These are phyloP conservation scores for Ciconia nigra DNA, from an alignment of 2,797 vertebrate genomes.

Conservation along the genomic window DNA sequence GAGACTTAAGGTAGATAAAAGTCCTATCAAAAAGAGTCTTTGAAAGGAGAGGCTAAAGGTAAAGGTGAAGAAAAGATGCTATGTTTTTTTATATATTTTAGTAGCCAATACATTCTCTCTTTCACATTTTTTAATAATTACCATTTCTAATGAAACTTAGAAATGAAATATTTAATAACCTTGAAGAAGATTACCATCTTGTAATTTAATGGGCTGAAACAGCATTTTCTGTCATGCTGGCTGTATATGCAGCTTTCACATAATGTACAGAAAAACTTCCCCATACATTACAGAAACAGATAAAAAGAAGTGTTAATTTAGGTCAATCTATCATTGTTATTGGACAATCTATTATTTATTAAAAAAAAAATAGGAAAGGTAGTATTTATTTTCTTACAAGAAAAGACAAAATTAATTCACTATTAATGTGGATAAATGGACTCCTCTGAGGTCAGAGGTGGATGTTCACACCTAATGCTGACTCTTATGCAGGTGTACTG, in stretches of 20 bases:
- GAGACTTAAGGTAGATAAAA: neutral
- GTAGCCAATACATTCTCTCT: neutral
- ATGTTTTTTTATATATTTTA: neutral
- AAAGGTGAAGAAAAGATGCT: neutral
- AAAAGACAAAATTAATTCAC: neutral
- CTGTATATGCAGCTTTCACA: neutral
- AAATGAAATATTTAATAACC: neutral
- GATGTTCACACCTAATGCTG: neutral
- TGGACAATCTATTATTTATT: neutral
- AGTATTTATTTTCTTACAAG: neutral
- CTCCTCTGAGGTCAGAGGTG: neutral
- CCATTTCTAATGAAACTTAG: neutral
- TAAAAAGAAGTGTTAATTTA: neutral
- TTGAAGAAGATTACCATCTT: neutral
- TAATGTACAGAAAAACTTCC: neutral
- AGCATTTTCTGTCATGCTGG: neutral
- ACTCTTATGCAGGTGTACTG: neutral
- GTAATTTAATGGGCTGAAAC: neutral
- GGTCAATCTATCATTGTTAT: neutral
- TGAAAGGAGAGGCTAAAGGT: neutral
- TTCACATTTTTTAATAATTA: neutral
- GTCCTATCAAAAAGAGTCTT: neutral
- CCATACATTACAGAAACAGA: neutral
- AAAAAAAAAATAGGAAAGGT: neutral
- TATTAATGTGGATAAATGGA: neutral